Evolutionary conservation across 2,797 vertebrate genomes (phyloP), one percentile per base, ranked within the genome.

Genomic region (Alca torda): DNA sequence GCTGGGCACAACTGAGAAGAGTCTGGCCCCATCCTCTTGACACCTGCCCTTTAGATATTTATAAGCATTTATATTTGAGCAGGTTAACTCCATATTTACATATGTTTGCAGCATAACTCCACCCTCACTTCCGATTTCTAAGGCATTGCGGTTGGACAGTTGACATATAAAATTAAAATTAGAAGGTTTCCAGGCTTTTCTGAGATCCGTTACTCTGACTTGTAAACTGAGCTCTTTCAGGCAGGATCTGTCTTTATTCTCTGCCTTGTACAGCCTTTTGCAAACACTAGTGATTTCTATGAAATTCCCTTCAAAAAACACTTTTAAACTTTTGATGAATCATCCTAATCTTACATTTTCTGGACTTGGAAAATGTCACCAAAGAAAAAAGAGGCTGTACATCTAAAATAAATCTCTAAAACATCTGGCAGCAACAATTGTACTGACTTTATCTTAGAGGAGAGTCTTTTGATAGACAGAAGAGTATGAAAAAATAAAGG

Each of bases 101-200:
- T 31, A 21, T 0, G 4, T 19, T 72, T 91, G 41, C 0, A 2
- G 25, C 0, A 0, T 56, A 75, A 67, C 23, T 81, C 30, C 57
- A 60, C n/a, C n/a, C 37, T 61, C 31, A 26, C 28, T 37, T 91
- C n/a, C 53, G 23, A 8, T 65, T 82, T 76, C 46, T 69, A 65
- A 79, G 74, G 31, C 25, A 41, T 30, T 50, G 46, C 9, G 16
- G 4, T 28, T 64, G 19, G 25, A 31, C 26, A 61, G 23, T 31
- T 30, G 43, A 33, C 14, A 50, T 2, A 33, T 3, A 79, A 61
- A 94, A 87, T 41, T 61, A 73, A 82, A 89, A 84, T 21, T 5
- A 67, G 25, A 28, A 65, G 1, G 1, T 77, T 89, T 61, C 14
- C 46, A 80, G n/a, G 11, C 2, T 85, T 83, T 91, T 84, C 33